Conservation (phyloP, 2,797 vertebrate genomes). For the Hafferia zeledoni region DNA sequence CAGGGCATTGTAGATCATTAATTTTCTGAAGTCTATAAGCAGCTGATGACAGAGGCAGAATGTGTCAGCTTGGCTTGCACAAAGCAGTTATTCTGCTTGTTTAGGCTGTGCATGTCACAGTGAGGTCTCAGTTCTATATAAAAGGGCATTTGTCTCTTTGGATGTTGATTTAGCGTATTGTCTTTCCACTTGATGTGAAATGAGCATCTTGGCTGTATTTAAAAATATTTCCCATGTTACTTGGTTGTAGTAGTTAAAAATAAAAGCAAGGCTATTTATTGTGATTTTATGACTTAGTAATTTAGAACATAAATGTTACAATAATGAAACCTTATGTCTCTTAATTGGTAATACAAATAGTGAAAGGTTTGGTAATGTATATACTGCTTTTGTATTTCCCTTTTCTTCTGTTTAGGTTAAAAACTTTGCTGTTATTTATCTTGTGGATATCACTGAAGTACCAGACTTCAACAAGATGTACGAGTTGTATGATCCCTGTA, state of each 20-base stretch:
- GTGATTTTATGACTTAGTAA: not conserved
- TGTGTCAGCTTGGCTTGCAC: not conserved
- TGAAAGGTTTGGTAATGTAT: not conserved
- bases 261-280: not conserved
- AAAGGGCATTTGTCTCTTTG: not conserved
- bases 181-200: not conserved
- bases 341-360: not conserved
- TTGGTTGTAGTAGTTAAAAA: not conserved
- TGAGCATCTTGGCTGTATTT: not conserved
- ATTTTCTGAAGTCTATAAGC: not conserved
- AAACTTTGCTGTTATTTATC: slow-evolving; percentile 97
- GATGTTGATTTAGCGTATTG: not conserved
- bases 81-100: not conserved
- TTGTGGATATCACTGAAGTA: slow-evolving; percentile 98
- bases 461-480: slow-evolving; percentile 99
- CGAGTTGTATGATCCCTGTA: slow-evolving; percentile 96
- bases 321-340: not conserved
- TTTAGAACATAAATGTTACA: not conserved
- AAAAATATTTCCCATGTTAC: not conserved
- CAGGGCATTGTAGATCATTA: not conserved
- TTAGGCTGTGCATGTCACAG: not conserved
- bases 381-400: not conserved
- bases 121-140: not conserved
- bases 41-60: not conserved
- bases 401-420: slow-evolving; percentile 86